These are phyloP conservation scores for Drosophila ironensis DNA, from an alignment of 1,140 invertebrate species.

Conservation along the genomic window DNA sequence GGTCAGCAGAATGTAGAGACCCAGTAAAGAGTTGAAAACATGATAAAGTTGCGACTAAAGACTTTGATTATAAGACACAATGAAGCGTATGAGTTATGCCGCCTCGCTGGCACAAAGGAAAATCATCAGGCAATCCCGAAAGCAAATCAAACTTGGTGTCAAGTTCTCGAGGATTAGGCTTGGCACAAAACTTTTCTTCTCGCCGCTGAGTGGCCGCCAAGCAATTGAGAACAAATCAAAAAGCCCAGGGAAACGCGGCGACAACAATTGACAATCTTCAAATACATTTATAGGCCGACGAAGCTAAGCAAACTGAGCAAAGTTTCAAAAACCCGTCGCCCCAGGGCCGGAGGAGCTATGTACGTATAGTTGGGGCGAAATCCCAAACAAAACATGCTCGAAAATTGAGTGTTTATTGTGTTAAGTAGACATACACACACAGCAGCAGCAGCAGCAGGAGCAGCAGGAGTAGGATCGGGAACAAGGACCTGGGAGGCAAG, in stretches of 20 bases:
- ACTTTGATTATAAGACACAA: too few relatives aligned
- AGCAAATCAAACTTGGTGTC: constrained; percentile 63
- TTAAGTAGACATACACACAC: constrained; percentile 63
- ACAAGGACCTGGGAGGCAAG: neutral
- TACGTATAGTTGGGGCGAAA: constrained; percentile 55
- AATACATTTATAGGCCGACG: constrained; percentile 71
- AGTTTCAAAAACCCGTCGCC: constrained; percentile 34
- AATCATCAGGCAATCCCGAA: constrained; percentile 33
- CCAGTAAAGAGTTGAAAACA: constrained; percentile 16
- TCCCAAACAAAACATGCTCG: constrained; percentile 78
- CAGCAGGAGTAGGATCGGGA: too few relatives aligned
- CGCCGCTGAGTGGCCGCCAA: constrained; percentile 31
- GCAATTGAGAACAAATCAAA: constrained; percentile 77
- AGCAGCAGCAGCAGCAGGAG: neutral
- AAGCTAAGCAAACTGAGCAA: constrained; percentile 35
- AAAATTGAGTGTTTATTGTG: constrained; percentile 80
- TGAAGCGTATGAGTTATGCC: too few relatives aligned
- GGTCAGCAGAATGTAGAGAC: constrained; percentile 24
- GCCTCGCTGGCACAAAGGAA: too few relatives aligned
- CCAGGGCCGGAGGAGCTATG: constrained; percentile 10
- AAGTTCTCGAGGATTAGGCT: constrained; percentile 56
- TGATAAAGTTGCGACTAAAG: constrained; percentile 2
- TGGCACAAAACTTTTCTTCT: constrained; percentile 45
- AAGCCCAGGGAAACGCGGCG: constrained; percentile 13
- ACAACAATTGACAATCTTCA: constrained; percentile 69